These are phyloP conservation scores for Arbacia lixula DNA, from an alignment of 53 echinoderm and acorn worm species.

Conservation along the genomic window DNA sequence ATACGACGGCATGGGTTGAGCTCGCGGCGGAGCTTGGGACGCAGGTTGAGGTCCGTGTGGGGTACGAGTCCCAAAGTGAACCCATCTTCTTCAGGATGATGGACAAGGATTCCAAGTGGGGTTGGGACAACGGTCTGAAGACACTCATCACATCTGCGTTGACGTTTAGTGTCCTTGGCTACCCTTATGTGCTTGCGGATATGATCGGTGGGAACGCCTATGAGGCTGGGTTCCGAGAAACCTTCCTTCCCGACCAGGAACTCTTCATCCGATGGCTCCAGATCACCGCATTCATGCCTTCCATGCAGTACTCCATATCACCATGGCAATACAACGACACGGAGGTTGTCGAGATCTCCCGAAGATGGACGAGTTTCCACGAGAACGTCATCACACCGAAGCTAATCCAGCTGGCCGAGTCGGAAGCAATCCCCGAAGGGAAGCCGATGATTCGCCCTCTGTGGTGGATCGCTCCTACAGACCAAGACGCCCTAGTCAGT, in stretches of 20 bases:
- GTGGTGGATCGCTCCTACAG: slow-evolving; percentile 92
- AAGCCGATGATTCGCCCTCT: slow-evolving; percentile 84
- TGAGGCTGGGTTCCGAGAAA: slow-evolving; percentile 72
- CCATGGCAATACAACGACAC: slow-evolving; percentile 92
- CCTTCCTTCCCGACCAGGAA: slow-evolving; percentile 71
- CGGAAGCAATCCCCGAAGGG: slow-evolving; percentile 66
- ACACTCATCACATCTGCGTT: slow-evolving; percentile 88
- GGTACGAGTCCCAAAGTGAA: slow-evolving; percentile 81
- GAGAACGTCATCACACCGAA: slow-evolving; percentile 79
- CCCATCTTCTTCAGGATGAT: slow-evolving; percentile 93
- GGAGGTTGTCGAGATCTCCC: slow-evolving; percentile 77
- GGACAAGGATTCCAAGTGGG: slow-evolving; percentile 95
- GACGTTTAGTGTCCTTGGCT: slow-evolving; percentile 85
- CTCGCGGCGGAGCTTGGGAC: slow-evolving; percentile 80
- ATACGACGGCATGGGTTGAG: slow-evolving; percentile 76
- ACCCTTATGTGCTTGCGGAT: slow-evolving; percentile 89
- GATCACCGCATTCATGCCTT: slow-evolving; percentile 88
- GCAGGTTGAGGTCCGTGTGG: slow-evolving; percentile 84
- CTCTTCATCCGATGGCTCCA: slow-evolving; percentile 92
- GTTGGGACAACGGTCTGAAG: slow-evolving; percentile 86
- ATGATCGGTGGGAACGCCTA: slow-evolving; percentile 96
- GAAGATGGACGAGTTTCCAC: slow-evolving; percentile 85
- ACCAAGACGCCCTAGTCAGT: slow-evolving; percentile 61
- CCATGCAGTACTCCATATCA: slow-evolving; percentile 97
- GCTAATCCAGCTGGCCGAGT: slow-evolving; percentile 64